phyloP scores from a whole-genome alignment of 23 tunicate species.

The Diplosoma virens region DNA sequence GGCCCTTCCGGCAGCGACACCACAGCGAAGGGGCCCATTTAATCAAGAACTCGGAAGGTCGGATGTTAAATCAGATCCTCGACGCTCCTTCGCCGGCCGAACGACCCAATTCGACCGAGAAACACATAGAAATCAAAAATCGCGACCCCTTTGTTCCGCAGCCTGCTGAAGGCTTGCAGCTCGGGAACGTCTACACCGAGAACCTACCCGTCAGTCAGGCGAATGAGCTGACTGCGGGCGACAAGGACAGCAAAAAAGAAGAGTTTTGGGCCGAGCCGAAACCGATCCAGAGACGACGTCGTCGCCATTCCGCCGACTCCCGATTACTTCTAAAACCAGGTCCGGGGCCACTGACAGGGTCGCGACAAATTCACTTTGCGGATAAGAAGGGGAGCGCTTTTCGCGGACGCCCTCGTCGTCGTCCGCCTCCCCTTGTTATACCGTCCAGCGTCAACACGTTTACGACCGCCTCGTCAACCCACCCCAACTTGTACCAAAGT shows the following conservation, averaged over 20 bases:
- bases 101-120: not conserved
- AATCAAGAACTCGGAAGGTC: conserved; percentile 30
- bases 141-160: not conserved
- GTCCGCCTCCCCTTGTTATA: conserved; percentile 85
- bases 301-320: conserved; percentile 76
- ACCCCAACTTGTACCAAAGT: conserved; percentile 46
- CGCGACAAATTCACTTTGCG: not conserved
- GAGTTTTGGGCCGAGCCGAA: conserved; percentile 94
- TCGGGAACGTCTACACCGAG: not conserved
- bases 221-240: too few relatives aligned
- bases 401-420: conserved; percentile 45
- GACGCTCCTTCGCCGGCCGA: conserved; percentile 54
- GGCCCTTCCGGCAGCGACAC: conserved; percentile 77
- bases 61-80: conserved; percentile 57
- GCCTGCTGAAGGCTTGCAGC: not conserved
- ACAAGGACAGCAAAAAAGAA: not conserved
- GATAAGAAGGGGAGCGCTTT: not conserved
- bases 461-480: conserved; percentile 10
- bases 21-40: conserved; percentile 89
- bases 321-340: conserved; percentile 37
- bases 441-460: conserved; percentile 82
- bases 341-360: not conserved
- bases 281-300: conserved; percentile 52
- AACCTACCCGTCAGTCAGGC: not conserved
- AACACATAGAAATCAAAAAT: not conserved